Evolutionary conservation across 2,113 vertebrate species (phyloP).

Genomic region (Paratilapia polleni): DNA sequence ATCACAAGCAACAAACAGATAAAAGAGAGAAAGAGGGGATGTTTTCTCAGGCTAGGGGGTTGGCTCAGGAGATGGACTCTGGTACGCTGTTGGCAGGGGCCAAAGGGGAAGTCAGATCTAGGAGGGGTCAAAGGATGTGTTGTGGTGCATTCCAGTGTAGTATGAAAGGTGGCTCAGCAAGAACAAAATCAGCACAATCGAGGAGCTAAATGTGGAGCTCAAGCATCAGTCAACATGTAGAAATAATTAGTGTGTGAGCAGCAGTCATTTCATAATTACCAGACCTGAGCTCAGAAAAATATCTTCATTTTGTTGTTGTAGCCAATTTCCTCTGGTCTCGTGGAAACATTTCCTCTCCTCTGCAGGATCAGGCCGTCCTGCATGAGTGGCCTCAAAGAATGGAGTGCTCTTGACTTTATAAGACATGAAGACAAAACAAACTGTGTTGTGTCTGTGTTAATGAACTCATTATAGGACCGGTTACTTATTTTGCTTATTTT

Average conservation of each 20-base stretch:
- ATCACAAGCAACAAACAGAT: neutral
- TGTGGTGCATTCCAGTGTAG: constrained; percentile 9
- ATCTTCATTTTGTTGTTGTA: neutral
- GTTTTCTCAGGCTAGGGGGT: neutral
- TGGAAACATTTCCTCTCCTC: neutral
- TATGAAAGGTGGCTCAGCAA: neutral
- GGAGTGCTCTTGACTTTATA: neutral
- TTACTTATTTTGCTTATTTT: neutral
- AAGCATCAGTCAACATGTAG: neutral
- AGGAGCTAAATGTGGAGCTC: neutral
- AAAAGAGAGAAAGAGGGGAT: too few species aligned
- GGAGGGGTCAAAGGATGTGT: constrained; percentile 32
- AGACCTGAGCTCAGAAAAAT: neutral
- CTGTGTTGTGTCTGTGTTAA: neutral
- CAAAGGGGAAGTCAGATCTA: constrained; percentile 7
- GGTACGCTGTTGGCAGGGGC: neutral
- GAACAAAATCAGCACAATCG: fast-evolving
- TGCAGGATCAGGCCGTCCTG: constrained; percentile 3
- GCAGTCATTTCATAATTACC: neutral
- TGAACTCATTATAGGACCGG: neutral
- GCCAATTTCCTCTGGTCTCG: neutral
- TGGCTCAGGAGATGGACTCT: neutral
- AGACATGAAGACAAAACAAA: neutral
- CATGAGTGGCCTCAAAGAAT: neutral
- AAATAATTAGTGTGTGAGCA: neutral